These are phyloP conservation scores for Columba janthina DNA, from an alignment of 2,113 vertebrate species.

Conservation along the genomic window DNA sequence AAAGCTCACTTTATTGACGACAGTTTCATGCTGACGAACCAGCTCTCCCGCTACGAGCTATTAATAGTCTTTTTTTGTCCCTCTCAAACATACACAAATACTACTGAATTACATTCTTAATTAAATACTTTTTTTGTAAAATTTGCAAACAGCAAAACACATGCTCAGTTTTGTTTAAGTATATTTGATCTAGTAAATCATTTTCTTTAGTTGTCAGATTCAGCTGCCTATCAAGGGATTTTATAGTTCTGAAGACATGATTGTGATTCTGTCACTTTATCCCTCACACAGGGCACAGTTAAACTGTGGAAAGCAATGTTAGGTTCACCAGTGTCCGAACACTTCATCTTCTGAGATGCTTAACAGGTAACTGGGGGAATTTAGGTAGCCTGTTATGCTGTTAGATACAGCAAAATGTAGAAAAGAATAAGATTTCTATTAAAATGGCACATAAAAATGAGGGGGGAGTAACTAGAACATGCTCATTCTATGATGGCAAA, in stretches of 20 bases:
- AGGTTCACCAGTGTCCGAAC: background rate
- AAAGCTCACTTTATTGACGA: background rate
- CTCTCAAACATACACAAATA: background rate
- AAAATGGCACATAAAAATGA: background rate
- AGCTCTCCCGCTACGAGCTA: background rate
- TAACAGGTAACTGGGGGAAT: background rate
- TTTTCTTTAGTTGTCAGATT: constrained; percentile 9
- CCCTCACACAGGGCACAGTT: background rate
- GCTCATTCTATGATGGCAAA: background rate
- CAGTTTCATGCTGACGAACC: background rate
- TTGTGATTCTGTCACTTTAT: constrained; percentile 24
- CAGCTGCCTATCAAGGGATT: constrained; percentile 24
- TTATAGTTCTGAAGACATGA: background rate
- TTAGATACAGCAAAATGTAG: background rate
- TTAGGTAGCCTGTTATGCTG: background rate
- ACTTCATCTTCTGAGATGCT: background rate
- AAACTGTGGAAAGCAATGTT: background rate
- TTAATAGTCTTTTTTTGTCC: background rate
- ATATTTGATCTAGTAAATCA: background rate
- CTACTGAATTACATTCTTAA: background rate
- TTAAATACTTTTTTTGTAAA: background rate
- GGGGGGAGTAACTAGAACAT: background rate
- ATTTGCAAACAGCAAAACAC: background rate
- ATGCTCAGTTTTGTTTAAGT: background rate
- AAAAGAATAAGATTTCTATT: background rate